A percentile compares a stretch with the other conserved stretches of the same genome.
Evolutionary conservation across 2,797 vertebrate species (phyloP).

Genomic region (Squalus acanthias): DNA sequence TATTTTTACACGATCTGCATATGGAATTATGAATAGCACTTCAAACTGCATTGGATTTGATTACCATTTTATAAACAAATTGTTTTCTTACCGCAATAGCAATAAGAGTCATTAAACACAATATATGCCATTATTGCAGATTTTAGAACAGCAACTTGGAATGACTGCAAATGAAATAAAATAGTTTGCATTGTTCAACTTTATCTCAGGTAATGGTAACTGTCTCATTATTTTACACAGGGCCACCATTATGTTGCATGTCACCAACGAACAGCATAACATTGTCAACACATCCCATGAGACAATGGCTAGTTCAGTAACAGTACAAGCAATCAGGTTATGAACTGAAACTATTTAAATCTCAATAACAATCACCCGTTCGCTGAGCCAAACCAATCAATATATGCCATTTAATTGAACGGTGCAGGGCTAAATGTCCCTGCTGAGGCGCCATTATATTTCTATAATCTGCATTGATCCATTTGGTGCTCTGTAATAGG

Average conservation of each 20-base stretch:
- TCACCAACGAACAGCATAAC: neutral
- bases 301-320: conserved; percentile 9
- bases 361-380: conserved; percentile 21
- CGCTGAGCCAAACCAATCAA: conserved; percentile 36
- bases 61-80: neutral
- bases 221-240: conserved; percentile 32
- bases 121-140: neutral
- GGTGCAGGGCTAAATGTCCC: conserved; percentile 10
- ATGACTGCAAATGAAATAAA: conserved; percentile 34
- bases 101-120: neutral
- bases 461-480: conserved; percentile 39
- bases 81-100: neutral
- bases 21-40: neutral
- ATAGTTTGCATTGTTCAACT: conserved; percentile 27
- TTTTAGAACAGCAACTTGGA: neutral
- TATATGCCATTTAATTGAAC: conserved; percentile 34
- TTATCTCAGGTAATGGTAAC: conserved; percentile 16
- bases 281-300: conserved; percentile 24
- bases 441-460: conserved; percentile 33
- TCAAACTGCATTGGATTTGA: neutral
- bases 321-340: conserved; percentile 28
- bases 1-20: neutral
- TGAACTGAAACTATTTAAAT: conserved; percentile 31
- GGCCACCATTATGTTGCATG: neutral
- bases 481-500: conserved; percentile 32